Evolutionary conservation across 2,888 invertebrate genomes (phyloP), one percentile per base, ranked within the genome.

Genomic region (Tryphoninae sp.): DNA sequence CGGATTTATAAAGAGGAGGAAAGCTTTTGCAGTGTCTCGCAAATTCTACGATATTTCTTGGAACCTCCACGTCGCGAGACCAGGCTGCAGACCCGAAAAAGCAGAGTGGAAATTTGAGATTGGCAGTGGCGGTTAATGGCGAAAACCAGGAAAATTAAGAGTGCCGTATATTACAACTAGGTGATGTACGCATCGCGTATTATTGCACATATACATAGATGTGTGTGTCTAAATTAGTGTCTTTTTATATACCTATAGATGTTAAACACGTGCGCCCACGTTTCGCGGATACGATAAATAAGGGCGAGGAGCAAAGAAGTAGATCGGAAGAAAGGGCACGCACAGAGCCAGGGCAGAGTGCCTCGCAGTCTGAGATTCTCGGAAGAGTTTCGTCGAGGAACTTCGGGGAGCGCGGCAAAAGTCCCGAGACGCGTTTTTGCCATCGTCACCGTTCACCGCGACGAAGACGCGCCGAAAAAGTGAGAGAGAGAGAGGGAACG

Each of bases 351-450:
- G 67, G 77, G 81, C 71, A 45, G 84, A 83, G 84, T 83, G 85
- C 86, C 83, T 68, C 83, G 81, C 83, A 84, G 84, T 86, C 81
- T 83, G 83, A 81, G 86, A 86, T 90, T 90, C 90, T 86, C 86
- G 89, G 90, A 90, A 90, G 86, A 86, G 88, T 89, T 88, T 87
- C 88, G 87, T 84, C 85, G 84, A 75, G 53, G 65, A 67, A 26
- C 81, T 81, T 77, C 78, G 86, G 82, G 33, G n/a, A 67, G 67
- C 58, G 71, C 58, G 58, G 11, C 67, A 33, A 65, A 45, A 74
- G 68, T 62, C 68, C 45, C 75, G 74, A 86, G 88, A 88, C 88
- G 87, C 85, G 87, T 89, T 90, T 89, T 90, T 89, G 87, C 87
- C 76, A 55, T 78, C 77, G 78, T 80, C 81, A 83, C 82, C 83